Evolutionary conservation across 2,888 invertebrate genomes (phyloP).

Genomic region (Dorcus hopei): DNA sequence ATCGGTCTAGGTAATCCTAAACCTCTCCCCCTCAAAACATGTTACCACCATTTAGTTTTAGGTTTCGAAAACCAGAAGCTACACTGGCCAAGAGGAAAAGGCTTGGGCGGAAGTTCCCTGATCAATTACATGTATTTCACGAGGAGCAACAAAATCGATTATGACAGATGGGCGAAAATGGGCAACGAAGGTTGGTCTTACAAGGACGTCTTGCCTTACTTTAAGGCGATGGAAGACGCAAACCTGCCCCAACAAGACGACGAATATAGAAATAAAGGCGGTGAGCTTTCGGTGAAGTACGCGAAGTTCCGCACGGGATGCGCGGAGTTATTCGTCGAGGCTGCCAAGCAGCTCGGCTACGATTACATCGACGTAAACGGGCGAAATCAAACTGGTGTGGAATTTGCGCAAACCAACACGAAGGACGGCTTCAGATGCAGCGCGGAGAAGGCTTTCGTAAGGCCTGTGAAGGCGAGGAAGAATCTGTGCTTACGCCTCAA

Average conservation of each 20-base stretch:
- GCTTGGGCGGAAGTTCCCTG: constrained; percentile 52
- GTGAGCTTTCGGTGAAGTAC: constrained; percentile 46
- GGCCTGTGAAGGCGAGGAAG: not conserved
- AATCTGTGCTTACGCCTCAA: not conserved
- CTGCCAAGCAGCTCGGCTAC: constrained; percentile 60
- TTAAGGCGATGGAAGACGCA: constrained; percentile 36
- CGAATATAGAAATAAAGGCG: constrained; percentile 43
- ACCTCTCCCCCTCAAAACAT: not conserved
- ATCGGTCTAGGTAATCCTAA: constrained; percentile 48
- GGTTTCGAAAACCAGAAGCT: constrained; percentile 21
- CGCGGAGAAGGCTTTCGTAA: constrained; percentile 16
- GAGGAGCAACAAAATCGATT: constrained; percentile 62
- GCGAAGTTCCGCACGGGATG: constrained; percentile 45
- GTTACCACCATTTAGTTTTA: not conserved
- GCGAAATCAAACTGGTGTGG: constrained; percentile 53
- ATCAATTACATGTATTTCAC: constrained; percentile 55
- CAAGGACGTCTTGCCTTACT: constrained; percentile 47
- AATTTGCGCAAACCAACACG: constrained; percentile 53
- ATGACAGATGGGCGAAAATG: constrained; percentile 61
- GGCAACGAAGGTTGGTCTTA: constrained; percentile 73
- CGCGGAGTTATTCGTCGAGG: constrained; percentile 55
- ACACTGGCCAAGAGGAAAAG: constrained; percentile 55
- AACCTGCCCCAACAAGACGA: constrained; percentile 38
- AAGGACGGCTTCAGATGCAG: constrained; percentile 48
- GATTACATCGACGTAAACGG: constrained; percentile 61